Base-by-base conservation (phyloP, 2,113 vertebrate genomes). In the Oenanthe melanoleuca region DNA sequence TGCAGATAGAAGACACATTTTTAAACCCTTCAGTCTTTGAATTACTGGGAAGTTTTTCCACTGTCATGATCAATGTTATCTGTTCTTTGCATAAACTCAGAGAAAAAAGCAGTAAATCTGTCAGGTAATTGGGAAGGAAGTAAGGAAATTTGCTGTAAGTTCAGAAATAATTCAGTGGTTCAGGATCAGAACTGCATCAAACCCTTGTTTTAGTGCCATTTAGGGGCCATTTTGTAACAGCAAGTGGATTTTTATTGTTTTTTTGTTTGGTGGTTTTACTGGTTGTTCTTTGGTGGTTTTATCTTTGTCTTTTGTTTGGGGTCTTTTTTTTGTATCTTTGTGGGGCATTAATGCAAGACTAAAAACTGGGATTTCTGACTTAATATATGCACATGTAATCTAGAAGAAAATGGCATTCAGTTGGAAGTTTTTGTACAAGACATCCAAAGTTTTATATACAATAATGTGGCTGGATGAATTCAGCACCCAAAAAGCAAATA, bases 261-360 rank as follows among this genome's bases (percentile, higher is more conserved):
- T 55, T 25, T 24, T 10, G 9, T 17, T 44, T 23, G 2, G 0
- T 52, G 50, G 16, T 52, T 50, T 52, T 52, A 28, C 22, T n/a
- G 21, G 12, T 14, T 42, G 12, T 16, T 56, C 34, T 42, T 64
- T 25, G 13, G 8, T 53, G 23, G 14, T 29, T 61, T 42, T 15
- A 5, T 7, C 12, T 34, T 37, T 25, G 1, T 2, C 3, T 61
- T 50, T 82, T 52, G 28, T 33, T 9, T 44, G 5, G 1, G 1
- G 0, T 3, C 4, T 61, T 19, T 49, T 60, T 55, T 60, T 37
- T 3, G 0, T n/a, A 3, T 31, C 1, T 37, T 23, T 37, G 4
- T 37, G 6, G 1, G 2, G 0, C 2, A 22, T 19, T 78, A 66
- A 71, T 38, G 6, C 1, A 53, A 69, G 45, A 28, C 8, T 67